Conservation (phyloP, 2,888 invertebrate species). For the Myopa tessellatipennis region DNA sequence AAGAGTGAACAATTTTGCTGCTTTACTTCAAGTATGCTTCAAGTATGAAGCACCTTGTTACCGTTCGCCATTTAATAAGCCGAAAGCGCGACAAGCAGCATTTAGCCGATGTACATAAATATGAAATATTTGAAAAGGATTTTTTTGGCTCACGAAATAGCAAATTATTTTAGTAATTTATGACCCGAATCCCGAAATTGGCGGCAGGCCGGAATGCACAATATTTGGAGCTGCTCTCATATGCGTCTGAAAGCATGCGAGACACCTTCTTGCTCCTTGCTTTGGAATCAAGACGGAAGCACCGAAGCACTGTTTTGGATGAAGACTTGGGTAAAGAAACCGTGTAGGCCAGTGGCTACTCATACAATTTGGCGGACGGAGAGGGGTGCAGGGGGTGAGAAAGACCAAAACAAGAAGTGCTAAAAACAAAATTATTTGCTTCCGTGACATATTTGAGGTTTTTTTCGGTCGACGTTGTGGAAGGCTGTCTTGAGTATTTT, state of each 20-base stretch:
- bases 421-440: not conserved
- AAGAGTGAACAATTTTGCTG: too few relatives aligned
- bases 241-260: not conserved
- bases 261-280: not conserved
- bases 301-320: too few relatives aligned
- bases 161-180: conserved; percentile 41
- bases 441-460: not conserved
- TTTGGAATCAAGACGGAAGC: too few relatives aligned
- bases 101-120: not conserved
- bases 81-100: not conserved
- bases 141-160: conserved; percentile 1
- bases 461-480: not conserved
- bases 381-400: too few relatives aligned
- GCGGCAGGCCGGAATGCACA: conserved; percentile 12
- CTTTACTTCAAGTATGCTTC: too few relatives aligned
- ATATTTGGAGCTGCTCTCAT: not conserved
- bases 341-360: too few relatives aligned
- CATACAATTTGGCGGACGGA: too few relatives aligned
- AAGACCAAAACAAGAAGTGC: not conserved
- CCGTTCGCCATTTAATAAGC: not conserved
- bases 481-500: not conserved
- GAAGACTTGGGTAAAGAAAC: too few relatives aligned
- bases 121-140: conserved; percentile 8
- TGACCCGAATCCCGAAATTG: conserved; percentile 9
- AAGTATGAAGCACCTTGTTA: not conserved